These are phyloP conservation scores for Spodoptera frugiperda DNA, from an alignment of 1,140 invertebrate genomes.

Conservation along the genomic window DNA sequence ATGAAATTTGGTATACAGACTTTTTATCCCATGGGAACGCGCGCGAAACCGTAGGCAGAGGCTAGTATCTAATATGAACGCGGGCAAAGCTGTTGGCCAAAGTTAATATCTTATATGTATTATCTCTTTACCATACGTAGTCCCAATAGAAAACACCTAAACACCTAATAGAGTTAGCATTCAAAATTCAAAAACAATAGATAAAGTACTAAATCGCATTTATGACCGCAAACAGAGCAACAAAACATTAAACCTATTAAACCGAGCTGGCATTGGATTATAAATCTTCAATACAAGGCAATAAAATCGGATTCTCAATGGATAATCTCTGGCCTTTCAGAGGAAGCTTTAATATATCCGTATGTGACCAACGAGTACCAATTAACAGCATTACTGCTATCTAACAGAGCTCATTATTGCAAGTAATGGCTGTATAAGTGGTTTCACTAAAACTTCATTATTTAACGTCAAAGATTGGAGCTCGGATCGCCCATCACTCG, in stretches of 20 bases:
- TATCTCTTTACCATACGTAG: no score
- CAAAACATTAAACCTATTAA: constrained; percentile 7
- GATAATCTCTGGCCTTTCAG: neutral
- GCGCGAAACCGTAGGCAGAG: no score
- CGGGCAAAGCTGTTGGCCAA: no score
- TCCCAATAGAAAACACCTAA: no score
- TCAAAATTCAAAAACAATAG: neutral
- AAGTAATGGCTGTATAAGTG: constrained; percentile 75
- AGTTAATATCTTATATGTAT: no score
- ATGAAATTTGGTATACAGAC: no score
- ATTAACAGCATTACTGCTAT: constrained; percentile 80
- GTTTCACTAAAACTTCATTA: constrained; percentile 67
- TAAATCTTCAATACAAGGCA: constrained; percentile 19
- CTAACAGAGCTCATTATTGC: constrained; percentile 72
- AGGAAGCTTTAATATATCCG: constrained; percentile 24
- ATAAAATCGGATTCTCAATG: constrained; percentile 24
- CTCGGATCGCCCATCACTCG: constrained; percentile 54
- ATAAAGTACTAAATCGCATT: neutral
- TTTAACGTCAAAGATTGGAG: constrained; percentile 68
- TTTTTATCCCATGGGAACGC: no score
- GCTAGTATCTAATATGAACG: no score
- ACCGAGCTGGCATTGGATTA: neutral
- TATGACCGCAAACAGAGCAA: neutral
- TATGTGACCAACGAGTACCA: constrained; percentile 51
- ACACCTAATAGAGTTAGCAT: no score